Conservation (phyloP, 2,113 vertebrate species). For the Oreochromis aureus region DNA sequence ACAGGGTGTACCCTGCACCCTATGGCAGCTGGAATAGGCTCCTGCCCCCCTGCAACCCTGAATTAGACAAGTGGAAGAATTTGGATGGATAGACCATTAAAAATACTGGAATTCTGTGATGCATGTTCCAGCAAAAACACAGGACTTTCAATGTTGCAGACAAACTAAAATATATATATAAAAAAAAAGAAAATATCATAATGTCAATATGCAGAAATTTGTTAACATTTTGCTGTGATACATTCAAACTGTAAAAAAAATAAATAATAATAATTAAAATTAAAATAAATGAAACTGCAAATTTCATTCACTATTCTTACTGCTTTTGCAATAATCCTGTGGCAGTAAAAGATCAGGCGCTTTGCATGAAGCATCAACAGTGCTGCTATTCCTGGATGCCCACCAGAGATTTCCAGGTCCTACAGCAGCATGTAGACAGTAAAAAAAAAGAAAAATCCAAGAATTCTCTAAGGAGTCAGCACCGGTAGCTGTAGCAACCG, state of each 20-base stretch:
- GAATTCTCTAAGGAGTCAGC: not conserved
- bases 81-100: not conserved
- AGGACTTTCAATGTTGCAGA: not conserved
- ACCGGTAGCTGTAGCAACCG: not conserved
- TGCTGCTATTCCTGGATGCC: not conserved
- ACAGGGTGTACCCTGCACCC: not conserved
- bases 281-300: not conserved
- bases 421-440: not conserved
- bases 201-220: not conserved
- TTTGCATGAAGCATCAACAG: not conserved
- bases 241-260: not conserved
- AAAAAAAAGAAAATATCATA: not conserved
- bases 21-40: not conserved
- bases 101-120: not conserved
- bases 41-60: not conserved
- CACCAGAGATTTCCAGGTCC: not conserved
- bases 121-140: not conserved
- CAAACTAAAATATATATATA: not conserved
- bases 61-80: not conserved
- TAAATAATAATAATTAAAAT: no score
- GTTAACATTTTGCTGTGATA: not conserved
- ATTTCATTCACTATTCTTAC: not conserved
- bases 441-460: not conserved
- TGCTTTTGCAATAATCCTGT: not conserved
- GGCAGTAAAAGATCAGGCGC: not conserved